Conservation (phyloP, 2,113 vertebrate genomes). For the Chaenocephalus aceratus region DNA sequence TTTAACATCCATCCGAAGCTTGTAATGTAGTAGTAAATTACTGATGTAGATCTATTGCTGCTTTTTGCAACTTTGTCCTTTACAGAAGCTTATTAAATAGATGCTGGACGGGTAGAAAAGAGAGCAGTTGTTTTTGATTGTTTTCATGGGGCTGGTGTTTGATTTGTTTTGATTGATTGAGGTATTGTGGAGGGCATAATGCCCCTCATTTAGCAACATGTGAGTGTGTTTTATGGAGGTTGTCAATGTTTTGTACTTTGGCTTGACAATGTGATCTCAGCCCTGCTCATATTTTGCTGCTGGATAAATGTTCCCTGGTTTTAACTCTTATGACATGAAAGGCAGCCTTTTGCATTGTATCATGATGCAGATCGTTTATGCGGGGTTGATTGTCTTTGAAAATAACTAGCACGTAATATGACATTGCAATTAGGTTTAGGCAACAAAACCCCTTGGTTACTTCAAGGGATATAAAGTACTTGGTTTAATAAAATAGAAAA, state of each 20-base stretch:
- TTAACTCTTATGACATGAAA: too few species aligned
- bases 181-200: neutral
- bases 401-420: too few species aligned
- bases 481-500: too few species aligned
- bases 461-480: too few species aligned
- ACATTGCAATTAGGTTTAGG: too few species aligned
- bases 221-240: slow-evolving; percentile 7
- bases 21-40: neutral
- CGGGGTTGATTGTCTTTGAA: too few species aligned
- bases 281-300: too few species aligned
- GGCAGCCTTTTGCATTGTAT: too few species aligned
- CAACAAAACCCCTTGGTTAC: too few species aligned
- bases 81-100: slow-evolving; percentile 28
- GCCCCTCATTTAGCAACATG: neutral
- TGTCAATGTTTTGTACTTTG: slow-evolving; percentile 15
- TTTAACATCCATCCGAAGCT: slow-evolving; percentile 11
- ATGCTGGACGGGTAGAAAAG: neutral
- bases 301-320: too few species aligned
- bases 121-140: slow-evolving; percentile 17
- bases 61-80: slow-evolving; percentile 8
- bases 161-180: slow-evolving; percentile 2
- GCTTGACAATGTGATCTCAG: neutral
- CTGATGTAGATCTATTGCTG: neutral
- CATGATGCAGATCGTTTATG: too few species aligned
- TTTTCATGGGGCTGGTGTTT: slow-evolving; percentile 45